Evolutionary conservation across 2,797 vertebrate species (phyloP), one percentile per base, ranked within the genome.

Genomic region (Aeoliscus strigatus): DNA sequence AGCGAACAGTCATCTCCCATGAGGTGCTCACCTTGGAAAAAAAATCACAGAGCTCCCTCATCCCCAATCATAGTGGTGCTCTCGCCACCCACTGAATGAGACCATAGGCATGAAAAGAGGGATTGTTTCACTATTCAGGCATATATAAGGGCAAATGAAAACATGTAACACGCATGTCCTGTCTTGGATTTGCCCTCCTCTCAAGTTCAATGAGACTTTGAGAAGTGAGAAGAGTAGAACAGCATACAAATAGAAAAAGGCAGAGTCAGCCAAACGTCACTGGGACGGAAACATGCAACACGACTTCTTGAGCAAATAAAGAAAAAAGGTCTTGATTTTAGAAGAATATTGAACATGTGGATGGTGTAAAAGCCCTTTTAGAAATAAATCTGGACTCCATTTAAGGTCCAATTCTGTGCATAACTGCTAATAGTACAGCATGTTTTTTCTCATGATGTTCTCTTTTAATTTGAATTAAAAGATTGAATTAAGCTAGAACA

Each of bases 1-100:
- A 79, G 80, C 60, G 40, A 81, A 74, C 78, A 85, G 82, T 84
- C 82, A 71, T 85, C 82, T 84, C 82, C 85, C 81, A 72, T 75
- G 80, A 84, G 82, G 82, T 75, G 70, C 81, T 84, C 85, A 83
- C 83, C 82, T 85, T 87, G 85, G 81, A 76, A 81, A 81, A 33
- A 33, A 83, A 85, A 76, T 79, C 77, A 57, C 77, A 70, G 60
- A 60, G 71, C 76, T 80, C 74, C 77, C 83, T 83, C 81, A 86
- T 86, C 82, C 66, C 79, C 79, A 84, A 83, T 86, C 83, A 86
- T 59, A 81, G 71, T 77, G 59, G 73, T 77, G 66, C 75, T 79
- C 82, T 79, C 55, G 70, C 83, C 85, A 85, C 85, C 82, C 85
- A 84, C 78, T 66, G 70, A 73, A 84, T 77, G 73, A 80, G 69